Evolutionary conservation across 2,113 vertebrate species (phyloP), one percentile per base, ranked within the genome.

Genomic region (Lanius ludovicianus): DNA sequence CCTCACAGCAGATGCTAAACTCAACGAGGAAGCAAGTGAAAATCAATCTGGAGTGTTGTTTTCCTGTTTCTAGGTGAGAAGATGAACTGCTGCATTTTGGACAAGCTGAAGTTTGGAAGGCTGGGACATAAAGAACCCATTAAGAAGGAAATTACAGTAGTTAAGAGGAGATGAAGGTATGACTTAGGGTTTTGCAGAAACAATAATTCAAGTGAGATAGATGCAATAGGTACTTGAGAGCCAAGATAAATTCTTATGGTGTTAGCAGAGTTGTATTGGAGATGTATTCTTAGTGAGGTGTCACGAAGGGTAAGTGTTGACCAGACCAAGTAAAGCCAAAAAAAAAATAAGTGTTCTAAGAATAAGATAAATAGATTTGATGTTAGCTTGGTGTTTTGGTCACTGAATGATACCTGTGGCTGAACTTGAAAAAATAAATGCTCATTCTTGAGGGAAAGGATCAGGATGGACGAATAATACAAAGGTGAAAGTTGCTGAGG

Each of bases 51-150:
- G 68, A 94, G 90, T 96, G 56, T 87, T 96, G 33, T 94, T 94
- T 97, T 96, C 93, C 86, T 89, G 73, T 95, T 97, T 93, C 69
- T 79, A 96, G 90, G 92, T 95, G 94, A 94, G 96, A 96, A 97
- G 96, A 97, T 92, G 92, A 92, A 30, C 69, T 95, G 76, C 95
- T 94, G 69, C 92, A 37, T 96, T 96, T 93, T 89, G 92, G 90
- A 95, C 88, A 90, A 95, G 73, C 92, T 93, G 90, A 91, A 84
- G 77, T 93, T 96, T 96, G 95, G 90, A 94, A 84, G 8, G 30
- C 89, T 94, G 76, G 69, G 83, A 94, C 81, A 35, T 83, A 96
- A 94, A 82, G 93, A 87, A 90, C 55, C 33, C 55, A 63, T 85
- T 88, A 86, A 88, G 79, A 84, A 94, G 92, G 88, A 93, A 96